Percentiles rank a stretch among this genome's conserved stretches.
phyloP scores from a whole-genome alignment of 1,140 invertebrate genomes.

The Temnothorax nylanderi region DNA sequence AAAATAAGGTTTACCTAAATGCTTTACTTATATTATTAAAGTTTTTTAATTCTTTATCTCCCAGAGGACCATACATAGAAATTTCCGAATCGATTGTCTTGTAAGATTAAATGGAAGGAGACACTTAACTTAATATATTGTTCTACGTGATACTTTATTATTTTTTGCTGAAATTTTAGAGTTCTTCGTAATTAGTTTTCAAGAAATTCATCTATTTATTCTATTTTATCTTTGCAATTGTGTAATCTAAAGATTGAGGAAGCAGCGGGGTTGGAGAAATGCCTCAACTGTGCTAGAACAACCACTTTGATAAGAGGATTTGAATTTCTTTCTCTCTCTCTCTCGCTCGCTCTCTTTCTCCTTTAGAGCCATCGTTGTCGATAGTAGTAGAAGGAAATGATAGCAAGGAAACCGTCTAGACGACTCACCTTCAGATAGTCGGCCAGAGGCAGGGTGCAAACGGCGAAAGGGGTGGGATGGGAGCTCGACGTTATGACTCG shows the following conservation, averaged over 20 bases:
- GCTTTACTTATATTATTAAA: not conserved
- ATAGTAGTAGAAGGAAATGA: conserved; percentile 53
- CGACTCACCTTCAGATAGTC: conserved; percentile 61
- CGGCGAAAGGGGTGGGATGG: not conserved
- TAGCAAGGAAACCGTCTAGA: conserved; percentile 75
- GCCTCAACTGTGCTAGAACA: conserved; percentile 5
- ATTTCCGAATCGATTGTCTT: not conserved
- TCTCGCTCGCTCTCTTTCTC: not conserved
- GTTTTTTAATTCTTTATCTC: not conserved
- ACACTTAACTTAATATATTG: not conserved
- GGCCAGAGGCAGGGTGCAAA: conserved; percentile 44
- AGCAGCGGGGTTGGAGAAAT: not conserved
- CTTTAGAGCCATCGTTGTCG: not conserved
- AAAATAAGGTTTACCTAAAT: not conserved
- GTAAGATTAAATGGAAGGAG: not conserved
- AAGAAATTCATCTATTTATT: not conserved
- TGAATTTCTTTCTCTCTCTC: not conserved
- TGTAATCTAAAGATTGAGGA: not conserved
- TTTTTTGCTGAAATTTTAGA: not conserved
- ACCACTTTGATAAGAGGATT: not conserved
- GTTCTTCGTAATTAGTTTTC: not conserved
- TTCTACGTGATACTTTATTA: not conserved
- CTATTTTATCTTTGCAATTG: not conserved
- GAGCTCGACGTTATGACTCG: conserved; percentile 53
- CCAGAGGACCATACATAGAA: not conserved